phyloP scores from a whole-genome alignment of 2,113 vertebrate genomes.

The Lynx canadensis region DNA sequence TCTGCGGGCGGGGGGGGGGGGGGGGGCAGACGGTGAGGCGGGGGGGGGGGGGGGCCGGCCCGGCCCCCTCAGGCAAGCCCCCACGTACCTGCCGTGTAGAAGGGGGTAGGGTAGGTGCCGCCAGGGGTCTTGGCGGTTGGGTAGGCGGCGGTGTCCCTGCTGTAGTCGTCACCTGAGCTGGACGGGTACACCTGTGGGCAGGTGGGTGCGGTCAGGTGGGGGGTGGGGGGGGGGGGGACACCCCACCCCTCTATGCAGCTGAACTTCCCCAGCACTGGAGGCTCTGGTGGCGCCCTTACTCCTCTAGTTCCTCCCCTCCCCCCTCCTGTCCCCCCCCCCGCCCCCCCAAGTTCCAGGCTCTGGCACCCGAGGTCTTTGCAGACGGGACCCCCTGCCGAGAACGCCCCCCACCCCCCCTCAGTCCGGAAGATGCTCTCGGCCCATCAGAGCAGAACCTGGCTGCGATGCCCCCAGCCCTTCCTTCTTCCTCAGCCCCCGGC shows the following conservation, averaged over 20 bases:
- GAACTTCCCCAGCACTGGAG: accelerated
- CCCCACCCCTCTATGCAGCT: neutral
- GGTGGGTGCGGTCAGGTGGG: neutral
- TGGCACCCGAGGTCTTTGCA: neutral
- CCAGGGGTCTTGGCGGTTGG: conserved; percentile 90
- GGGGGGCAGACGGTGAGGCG: neutral
- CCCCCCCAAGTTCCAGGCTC: neutral
- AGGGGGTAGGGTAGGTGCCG: conserved; percentile 93
- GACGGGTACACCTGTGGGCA: conserved; percentile 94
- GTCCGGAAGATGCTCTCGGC: neutral
- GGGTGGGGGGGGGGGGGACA: neutral
- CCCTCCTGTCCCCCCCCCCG: neutral
- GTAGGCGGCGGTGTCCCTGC: conserved; percentile 92
- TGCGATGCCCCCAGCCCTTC: neutral
- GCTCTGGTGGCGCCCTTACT: accelerated
- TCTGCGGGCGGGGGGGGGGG: conserved; percentile 71
- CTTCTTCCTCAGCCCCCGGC: neutral
- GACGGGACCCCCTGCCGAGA: no score
- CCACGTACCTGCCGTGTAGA: conserved; percentile 94
- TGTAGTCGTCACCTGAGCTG: conserved; percentile 96
- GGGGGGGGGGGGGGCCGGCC: neutral
- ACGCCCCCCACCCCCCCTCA: neutral
- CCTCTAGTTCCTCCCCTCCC: no score
- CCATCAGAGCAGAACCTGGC: neutral
- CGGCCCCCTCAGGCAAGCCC: accelerated